Conservation (phyloP, 2,113 vertebrate species). For the Euleptes europaea region DNA sequence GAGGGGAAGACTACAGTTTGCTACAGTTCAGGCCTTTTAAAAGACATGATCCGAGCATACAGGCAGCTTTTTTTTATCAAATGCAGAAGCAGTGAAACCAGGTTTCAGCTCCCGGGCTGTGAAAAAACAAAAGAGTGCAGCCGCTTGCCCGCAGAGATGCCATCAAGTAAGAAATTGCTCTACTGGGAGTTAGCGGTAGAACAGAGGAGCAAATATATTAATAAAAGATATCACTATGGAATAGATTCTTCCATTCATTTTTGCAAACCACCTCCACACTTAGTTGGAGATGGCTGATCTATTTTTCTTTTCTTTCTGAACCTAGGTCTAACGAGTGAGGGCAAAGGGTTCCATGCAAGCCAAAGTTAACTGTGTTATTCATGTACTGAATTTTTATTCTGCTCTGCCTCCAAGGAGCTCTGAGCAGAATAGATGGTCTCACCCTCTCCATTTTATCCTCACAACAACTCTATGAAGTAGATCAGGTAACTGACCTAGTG, state of each 20-base stretch:
- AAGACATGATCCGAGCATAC: conserved; percentile 14
- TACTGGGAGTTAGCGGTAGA: conserved; percentile 15
- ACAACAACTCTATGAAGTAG: too few relatives aligned
- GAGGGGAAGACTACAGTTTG: conserved; percentile 30
- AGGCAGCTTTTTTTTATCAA: conserved; percentile 22
- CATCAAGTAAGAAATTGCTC: conserved; percentile 38
- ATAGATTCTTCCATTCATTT: not conserved
- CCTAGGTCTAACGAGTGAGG: too few relatives aligned
- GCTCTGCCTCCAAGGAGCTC: too few relatives aligned
- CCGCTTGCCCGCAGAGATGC: conserved; percentile 19
- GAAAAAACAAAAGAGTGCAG: not conserved
- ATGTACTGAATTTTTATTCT: too few relatives aligned
- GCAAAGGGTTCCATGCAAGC: not conserved
- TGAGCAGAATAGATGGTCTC: too few relatives aligned
- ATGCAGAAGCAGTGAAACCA: conserved; percentile 2
- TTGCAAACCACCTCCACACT: not conserved
- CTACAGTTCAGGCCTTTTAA: conserved; percentile 25
- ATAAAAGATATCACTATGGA: not conserved
- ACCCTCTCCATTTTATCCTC: too few relatives aligned
- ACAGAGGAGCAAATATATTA: conserved; percentile 26
- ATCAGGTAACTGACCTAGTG: too few relatives aligned
- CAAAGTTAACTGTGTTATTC: too few relatives aligned
- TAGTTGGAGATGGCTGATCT: not conserved
- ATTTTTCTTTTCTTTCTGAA: not conserved
- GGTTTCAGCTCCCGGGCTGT: not conserved